Base-by-base conservation (phyloP, 2,113 vertebrate genomes). In the Stictonetta naevosa region DNA sequence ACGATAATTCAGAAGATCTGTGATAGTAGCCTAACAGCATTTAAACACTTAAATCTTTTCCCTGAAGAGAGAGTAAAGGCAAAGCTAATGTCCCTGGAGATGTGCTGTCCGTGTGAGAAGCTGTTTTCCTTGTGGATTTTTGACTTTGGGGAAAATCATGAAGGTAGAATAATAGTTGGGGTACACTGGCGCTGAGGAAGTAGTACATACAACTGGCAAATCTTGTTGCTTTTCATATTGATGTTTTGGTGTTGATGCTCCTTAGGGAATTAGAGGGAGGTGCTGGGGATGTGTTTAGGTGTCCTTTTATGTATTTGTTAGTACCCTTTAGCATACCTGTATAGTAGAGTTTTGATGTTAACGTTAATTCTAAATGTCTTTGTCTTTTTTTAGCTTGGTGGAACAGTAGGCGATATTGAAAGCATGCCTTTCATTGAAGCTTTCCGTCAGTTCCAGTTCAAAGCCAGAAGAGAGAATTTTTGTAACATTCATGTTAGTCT, bases 391-490 rank as follows among this genome's bases (percentile, higher is more conserved):
- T 88, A 99, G 99, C 98, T 99, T 0, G 99, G 99, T 15, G 99
- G 99, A 14, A 99, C 99, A 0, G 99, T 99, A 1, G 99, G 99
- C 11, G 99, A 99, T 91, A 99, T 99, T 1, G 99, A 99, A 96
- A 99, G 99, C 86, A 99, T 99, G 99, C 99, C 99, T 6, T 99
- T 99, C 96, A 98, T 99, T 1, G 99, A 99, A 92, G 99, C 99
- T 44, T 99, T 99, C 98, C 98, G 99, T 14, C 99, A 99, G 96
- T 99, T 99, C 97, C 99, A 99, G 97, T 99, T 99, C 95, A 99
- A 99, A 97, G 99, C 98, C 94, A 99, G 98, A 92, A 98, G 98
- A 33, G 99, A 99, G 97, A 99, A 99, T 95, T 99, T 99, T 90
- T 99, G 99, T 76, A 99, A 99, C 94, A 99, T 99, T 62, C 99